Percentiles rank a stretch among this genome's conserved stretches.
Conservation (phyloP, 2,888 invertebrate genomes). For the Amphipoea lucens region DNA sequence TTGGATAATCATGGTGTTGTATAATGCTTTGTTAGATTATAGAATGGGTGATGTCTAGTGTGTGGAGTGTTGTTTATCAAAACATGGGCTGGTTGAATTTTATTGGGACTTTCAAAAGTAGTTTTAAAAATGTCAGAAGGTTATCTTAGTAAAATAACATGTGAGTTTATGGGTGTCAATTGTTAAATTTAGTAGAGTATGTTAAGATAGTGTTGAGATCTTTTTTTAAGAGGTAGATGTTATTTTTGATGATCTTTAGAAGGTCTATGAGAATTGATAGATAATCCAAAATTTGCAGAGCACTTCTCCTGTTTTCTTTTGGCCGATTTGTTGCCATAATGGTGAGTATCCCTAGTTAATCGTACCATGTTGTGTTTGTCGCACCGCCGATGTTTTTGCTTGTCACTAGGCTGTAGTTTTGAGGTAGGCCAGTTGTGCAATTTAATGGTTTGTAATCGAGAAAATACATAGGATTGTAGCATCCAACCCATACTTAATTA, state of each 20-base stretch:
- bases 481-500: not conserved
- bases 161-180: conserved; percentile 1
- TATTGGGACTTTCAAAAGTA: conserved; percentile 38
- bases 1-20: conserved; percentile 44
- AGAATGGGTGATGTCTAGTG: conserved; percentile 24
- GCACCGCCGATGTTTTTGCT: not conserved
- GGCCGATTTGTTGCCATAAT: no score
- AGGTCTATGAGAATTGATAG: not conserved
- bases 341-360: not conserved
- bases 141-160: conserved; percentile 32
- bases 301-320: not conserved
- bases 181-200: conserved; percentile 17
- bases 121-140: conserved; percentile 24
- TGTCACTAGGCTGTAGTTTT: not conserved
- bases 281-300: not conserved
- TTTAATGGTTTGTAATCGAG: no score
- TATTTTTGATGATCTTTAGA: not conserved
- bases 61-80: conserved; percentile 32
- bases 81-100: conserved; percentile 33
- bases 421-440: no score
- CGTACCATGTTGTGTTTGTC: not conserved
- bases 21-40: conserved; percentile 50
- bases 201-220: not conserved
- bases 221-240: not conserved
- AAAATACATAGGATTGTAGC: not conserved